Percentiles rank a stretch among this genome's conserved stretches.
Evolutionary conservation across 1,140 invertebrate species (phyloP).

Genomic region (Macrocentrus cingulum): DNA sequence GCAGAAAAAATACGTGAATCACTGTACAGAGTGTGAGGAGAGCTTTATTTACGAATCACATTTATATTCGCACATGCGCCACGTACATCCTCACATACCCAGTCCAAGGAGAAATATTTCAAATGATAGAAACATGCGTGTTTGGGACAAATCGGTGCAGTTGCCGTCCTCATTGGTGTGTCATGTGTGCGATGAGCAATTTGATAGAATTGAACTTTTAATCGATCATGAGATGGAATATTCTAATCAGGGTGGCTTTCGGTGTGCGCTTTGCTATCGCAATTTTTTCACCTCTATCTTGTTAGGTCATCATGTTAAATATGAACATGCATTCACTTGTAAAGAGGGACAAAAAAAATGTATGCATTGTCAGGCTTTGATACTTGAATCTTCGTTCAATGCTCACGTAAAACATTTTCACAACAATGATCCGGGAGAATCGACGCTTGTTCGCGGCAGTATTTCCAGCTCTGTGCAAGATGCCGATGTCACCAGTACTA

Average conservation of each 20-base stretch:
- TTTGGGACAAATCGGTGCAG: no score
- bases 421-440: background rate
- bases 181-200: background rate
- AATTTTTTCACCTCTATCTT: background rate
- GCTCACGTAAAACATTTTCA: slow-evolving; percentile 22
- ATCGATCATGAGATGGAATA: background rate
- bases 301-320: background rate
- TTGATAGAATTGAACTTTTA: background rate
- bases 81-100: slow-evolving; percentile 15
- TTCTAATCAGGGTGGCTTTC: background rate
- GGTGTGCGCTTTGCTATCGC: background rate
- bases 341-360: slow-evolving; percentile 1
- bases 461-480: no score
- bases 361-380: background rate
- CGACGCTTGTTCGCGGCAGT: background rate
- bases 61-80: slow-evolving; percentile 18
- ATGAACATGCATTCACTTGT: background rate
- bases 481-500: no score
- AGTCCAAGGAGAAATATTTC: background rate
- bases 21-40: slow-evolving; percentile 18
- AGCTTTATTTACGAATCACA: slow-evolving; percentile 21
- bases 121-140: background rate
- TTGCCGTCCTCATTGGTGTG: background rate
- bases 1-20: background rate
- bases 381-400: slow-evolving; percentile 1